These are phyloP conservation scores for Camponotus fellah DNA, from an alignment of 2,888 invertebrate species.

Conservation along the genomic window DNA sequence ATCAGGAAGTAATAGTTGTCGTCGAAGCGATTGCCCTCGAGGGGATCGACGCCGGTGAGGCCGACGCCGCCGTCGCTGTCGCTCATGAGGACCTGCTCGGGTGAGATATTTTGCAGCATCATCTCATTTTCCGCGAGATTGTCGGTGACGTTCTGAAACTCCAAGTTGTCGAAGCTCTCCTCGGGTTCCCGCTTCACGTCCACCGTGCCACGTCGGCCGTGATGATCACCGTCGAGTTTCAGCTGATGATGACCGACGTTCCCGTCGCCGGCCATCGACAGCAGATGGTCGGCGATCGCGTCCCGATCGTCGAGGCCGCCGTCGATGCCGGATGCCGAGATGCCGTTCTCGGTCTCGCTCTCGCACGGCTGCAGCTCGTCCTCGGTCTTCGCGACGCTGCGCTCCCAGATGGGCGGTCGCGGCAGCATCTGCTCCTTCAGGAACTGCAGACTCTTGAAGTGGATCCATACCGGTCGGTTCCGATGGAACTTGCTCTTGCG, in stretches of 20 bases:
- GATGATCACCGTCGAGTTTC: conserved; percentile 68
- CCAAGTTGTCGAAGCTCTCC: conserved; percentile 78
- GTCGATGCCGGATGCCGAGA: conserved; percentile 34
- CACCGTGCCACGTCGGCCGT: conserved; percentile 66
- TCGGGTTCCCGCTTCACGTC: conserved; percentile 81
- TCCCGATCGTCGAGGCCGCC: conserved; percentile 67
- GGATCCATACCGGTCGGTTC: conserved; percentile 83
- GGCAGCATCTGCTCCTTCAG: conserved; percentile 85
- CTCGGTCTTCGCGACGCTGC: conserved; percentile 68
- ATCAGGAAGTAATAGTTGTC: conserved; percentile 85
- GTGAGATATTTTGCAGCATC: conserved; percentile 82
- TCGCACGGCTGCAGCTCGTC: conserved; percentile 69
- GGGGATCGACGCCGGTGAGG: conserved; percentile 74
- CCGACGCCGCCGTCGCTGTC: conserved; percentile 78
- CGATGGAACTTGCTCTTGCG: conserved; percentile 80
- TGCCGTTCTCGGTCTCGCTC: conserved; percentile 65
- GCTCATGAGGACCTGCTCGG: conserved; percentile 80
- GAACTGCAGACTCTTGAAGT: conserved; percentile 84
- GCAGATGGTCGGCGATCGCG: conserved; percentile 72
- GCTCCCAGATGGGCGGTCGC: conserved; percentile 83
- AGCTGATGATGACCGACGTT: conserved; percentile 47
- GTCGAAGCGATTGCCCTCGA: conserved; percentile 81
- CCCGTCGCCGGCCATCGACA: conserved; percentile 69
- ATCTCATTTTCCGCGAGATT: conserved; percentile 79
- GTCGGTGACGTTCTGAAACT: conserved; percentile 77